Base-by-base conservation (phyloP, 2,888 invertebrate genomes). In the Notocelia uddmanniana region DNA sequence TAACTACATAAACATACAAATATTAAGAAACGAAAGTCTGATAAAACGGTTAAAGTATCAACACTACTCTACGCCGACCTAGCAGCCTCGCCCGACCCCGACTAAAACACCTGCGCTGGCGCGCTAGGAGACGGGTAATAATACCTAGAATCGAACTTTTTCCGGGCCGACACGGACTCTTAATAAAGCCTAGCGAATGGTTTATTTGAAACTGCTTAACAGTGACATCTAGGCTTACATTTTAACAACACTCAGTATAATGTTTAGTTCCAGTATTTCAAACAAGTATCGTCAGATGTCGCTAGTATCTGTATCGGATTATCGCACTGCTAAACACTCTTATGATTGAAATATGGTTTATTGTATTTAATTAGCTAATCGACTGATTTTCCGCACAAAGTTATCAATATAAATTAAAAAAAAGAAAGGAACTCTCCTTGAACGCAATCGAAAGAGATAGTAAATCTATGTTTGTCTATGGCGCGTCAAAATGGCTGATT, bases 401-500 rank as follows among this genome's bases (percentile, higher is more conserved):
- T 15, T 8, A 13, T 31, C 10, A 50, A 37, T n/a, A 23, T 37
- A 37, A 18, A 26, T n/a, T 45, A 31, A 10, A 66, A 18, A 9
- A 58, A 26, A 50, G 41, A 21, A 52, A 26, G n/a, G 45, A 45
- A 13, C 19, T 70, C 64, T 67, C 71, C 71, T 71, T 71, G 72
- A 72, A 72, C 72, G 68, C 67, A 62, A 62, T 68, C 55, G 55
- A 62, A 68, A 57, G 62, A 72, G 72, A 68, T 60, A 72, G 72
- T 60, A 67, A 55, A 57, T 71, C 71, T 67, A 45, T 78, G 76
- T 74, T 87, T 89, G 88, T 93, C 91, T 93, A 92, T 93, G 92
- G 82, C 75, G 79, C 79, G 88, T 85, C 87, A 93, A 93, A 91
- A 94, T 94, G 94, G 94, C 93, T 85, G 91, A 85, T 81, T 83